These are phyloP conservation scores for Carpatolechia fugitivella DNA, from an alignment of 2,888 invertebrate genomes.

Conservation along the genomic window DNA sequence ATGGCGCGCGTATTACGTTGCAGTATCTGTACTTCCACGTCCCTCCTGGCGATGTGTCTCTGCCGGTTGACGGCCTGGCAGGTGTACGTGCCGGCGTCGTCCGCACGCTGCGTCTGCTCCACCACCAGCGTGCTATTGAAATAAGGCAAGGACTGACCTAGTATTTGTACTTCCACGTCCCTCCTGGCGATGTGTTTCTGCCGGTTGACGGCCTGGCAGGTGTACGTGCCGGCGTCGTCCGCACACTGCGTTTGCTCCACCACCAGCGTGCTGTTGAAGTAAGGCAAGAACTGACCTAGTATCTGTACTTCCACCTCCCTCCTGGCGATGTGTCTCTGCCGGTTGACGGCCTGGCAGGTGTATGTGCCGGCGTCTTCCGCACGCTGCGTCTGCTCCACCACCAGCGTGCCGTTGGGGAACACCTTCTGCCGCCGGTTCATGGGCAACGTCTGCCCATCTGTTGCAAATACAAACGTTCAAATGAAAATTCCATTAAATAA, in stretches of 20 bases:
- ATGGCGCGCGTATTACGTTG: too few species aligned
- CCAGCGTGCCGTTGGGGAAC: constrained; percentile 91
- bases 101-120: constrained; percentile 89
- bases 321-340: constrained; percentile 88
- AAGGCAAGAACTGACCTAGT: constrained; percentile 81
- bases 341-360: constrained; percentile 92
- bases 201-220: constrained; percentile 92
- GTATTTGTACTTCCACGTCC: constrained; percentile 86
- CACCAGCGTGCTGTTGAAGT: constrained; percentile 91
- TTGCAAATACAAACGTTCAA: neutral
- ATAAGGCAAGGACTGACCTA: too few species aligned
- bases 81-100: constrained; percentile 93
- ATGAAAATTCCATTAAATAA: too few species aligned
- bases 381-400: constrained; percentile 91
- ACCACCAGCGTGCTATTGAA: constrained; percentile 93
- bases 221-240: constrained; percentile 93
- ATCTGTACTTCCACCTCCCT: constrained; percentile 87
- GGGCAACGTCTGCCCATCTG: constrained; percentile 92
- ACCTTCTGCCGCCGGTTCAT: constrained; percentile 92
- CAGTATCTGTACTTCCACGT: constrained; percentile 87
- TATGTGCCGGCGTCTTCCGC: constrained; percentile 93
- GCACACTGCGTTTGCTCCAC: constrained; percentile 91
- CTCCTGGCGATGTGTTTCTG: constrained; percentile 88
- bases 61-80: constrained; percentile 93
- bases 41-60: constrained; percentile 86